Evolutionary conservation across 1,140 invertebrate genomes (phyloP), one percentile per base, ranked within the genome.

Genomic region (Vanessa tameamea): DNA sequence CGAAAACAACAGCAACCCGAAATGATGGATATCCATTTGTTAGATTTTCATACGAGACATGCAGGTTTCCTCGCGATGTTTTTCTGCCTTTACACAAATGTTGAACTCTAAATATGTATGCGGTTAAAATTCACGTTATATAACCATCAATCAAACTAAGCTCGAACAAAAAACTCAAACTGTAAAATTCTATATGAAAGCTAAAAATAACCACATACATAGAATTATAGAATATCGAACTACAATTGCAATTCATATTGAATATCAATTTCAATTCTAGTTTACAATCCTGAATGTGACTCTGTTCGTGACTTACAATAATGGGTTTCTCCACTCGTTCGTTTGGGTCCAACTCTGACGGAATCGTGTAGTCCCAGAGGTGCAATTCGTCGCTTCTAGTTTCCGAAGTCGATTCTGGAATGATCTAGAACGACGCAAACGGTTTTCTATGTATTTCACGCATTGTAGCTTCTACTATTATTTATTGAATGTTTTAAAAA

Each of bases 391-490:
- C 20, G 68, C 61, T 63, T 64, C 63, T 47, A 70, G 73, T 75
- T 74, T 75, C 73, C 64, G 53, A 75, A 75, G 63, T 75, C 68
- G 67, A 70, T 75, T 70, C 59, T 48, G 61, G 63, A 51, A 61
- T 57, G 61, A 50, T 47, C 61, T 70, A n/a, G 43, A 23, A 12
- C 50, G 12, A 66, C 47, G 48, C 61, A 9, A 72, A 59, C 47
- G 51, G 53, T 7, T 73, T 61, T 63, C 57, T 50, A 37, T 57
- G 23, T 48, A 53, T 66, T 64, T n/a, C 57, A 63, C 59, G 37
- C 57, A 57, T 48, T 55, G 51, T 71, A 53, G 61, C 47, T 71
- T 47, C 47, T 20, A 64, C 12, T 53, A 23, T 66, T 66, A 53
- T 66, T 51, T 64, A 51, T 51, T 51, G 48, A 15, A 51, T 51